phyloP scores from a whole-genome alignment of 1,140 invertebrate genomes.

The Lutraria rhynchaena region DNA sequence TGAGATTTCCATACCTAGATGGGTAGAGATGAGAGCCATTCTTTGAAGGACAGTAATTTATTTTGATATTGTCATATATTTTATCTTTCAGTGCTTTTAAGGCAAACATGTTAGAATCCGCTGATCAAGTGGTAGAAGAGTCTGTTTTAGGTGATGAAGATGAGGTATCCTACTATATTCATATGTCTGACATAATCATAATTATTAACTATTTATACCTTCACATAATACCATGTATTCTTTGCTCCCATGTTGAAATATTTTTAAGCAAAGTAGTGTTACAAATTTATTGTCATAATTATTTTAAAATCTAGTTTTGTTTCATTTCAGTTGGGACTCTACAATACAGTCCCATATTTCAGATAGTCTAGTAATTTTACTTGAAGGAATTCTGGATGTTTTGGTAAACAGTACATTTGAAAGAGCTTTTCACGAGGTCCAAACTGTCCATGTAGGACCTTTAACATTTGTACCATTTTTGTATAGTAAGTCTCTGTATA shows the following conservation, averaged over 20 bases:
- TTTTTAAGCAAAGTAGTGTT: too few species aligned
- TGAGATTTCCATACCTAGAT: too few species aligned
- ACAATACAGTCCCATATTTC: background rate
- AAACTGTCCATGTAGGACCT: background rate
- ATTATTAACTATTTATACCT: too few species aligned
- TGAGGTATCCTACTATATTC: slow-evolving; percentile 57
- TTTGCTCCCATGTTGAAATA: too few species aligned
- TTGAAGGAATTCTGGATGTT: background rate
- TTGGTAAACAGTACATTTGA: background rate
- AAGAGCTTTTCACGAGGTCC: background rate
- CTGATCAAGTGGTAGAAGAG: slow-evolving; percentile 80
- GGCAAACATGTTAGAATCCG: slow-evolving; percentile 58
- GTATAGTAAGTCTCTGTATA: background rate
- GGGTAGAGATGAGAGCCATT: too few species aligned
- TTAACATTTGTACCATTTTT: background rate
- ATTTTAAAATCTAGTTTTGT: too few species aligned
- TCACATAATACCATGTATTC: too few species aligned
- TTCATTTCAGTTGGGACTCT: too few species aligned
- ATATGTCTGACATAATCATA: background rate
- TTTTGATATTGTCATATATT: background rate
- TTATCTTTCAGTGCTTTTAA: too few species aligned
- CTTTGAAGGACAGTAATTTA: too few species aligned
- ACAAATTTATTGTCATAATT: too few species aligned
- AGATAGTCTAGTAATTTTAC: background rate
- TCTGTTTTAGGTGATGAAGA: slow-evolving; percentile 73